These are phyloP conservation scores for Beaufortia kweichowensis DNA, from an alignment of 2,113 vertebrate genomes.

Conservation along the genomic window DNA sequence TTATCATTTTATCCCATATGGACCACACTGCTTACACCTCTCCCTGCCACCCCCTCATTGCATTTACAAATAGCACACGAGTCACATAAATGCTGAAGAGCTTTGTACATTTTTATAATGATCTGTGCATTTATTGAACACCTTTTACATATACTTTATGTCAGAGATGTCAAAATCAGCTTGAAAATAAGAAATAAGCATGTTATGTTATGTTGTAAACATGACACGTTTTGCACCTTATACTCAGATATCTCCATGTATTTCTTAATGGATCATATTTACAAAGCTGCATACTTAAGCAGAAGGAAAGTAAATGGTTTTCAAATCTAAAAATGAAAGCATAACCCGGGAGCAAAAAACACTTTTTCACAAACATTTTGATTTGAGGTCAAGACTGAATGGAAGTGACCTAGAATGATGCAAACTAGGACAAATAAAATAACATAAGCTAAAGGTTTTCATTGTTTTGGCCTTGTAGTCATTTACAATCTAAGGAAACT, in stretches of 20 bases:
- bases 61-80: neutral
- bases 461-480: neutral
- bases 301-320: neutral
- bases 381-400: neutral
- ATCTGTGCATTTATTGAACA: neutral
- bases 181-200: neutral
- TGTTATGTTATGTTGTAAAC: neutral
- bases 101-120: neutral
- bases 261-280: neutral
- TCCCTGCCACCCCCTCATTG: neutral
- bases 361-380: neutral
- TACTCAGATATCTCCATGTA: neutral
- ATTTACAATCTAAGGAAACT: too few species aligned
- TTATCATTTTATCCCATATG: neutral
- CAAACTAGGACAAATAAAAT: neutral
- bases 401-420: slow-evolving; percentile 1
- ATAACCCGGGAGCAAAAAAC: neutral
- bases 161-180: neutral
- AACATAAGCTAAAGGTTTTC: neutral
- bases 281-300: neutral
- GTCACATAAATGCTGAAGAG: neutral
- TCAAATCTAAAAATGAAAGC: neutral
- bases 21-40: neutral
- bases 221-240: neutral
- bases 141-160: neutral